These are phyloP conservation scores for Theristicus caerulescens DNA, from an alignment of 2,113 vertebrate genomes.

Conservation along the genomic window DNA sequence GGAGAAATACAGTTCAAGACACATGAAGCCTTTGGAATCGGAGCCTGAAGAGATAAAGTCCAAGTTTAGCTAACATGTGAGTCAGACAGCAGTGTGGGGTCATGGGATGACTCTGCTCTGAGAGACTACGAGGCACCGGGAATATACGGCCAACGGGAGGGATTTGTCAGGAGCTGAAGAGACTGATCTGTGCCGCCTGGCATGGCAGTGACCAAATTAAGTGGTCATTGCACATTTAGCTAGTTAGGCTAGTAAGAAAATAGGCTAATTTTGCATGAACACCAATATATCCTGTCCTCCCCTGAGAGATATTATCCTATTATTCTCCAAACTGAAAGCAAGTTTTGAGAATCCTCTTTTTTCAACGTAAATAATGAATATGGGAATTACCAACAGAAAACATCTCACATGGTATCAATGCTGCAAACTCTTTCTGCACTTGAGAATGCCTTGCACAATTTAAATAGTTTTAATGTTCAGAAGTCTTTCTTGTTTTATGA, in stretches of 20 bases:
- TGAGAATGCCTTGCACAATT: background rate
- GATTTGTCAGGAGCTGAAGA: background rate
- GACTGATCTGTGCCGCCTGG: background rate
- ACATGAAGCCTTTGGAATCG: background rate
- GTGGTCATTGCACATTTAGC: background rate
- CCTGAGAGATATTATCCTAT: background rate
- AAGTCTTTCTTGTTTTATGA: background rate
- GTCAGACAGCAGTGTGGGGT: background rate
- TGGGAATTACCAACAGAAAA: background rate
- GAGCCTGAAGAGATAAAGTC: background rate
- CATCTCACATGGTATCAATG: background rate
- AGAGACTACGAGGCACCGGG: background rate
- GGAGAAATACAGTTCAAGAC: background rate
- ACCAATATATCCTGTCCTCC: background rate
- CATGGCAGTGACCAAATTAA: background rate
- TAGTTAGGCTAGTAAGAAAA: background rate
- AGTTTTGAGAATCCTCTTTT: background rate
- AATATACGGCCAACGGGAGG: background rate
- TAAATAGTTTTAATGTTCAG: background rate
- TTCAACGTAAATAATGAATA: background rate
- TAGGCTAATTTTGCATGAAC: background rate
- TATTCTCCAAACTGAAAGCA: background rate
- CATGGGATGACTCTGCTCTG: background rate
- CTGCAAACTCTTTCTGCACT: background rate
- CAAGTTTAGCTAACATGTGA: background rate